phyloP scores from a whole-genome alignment of 2,888 invertebrate genomes.

The Xanthorhoe designata region DNA sequence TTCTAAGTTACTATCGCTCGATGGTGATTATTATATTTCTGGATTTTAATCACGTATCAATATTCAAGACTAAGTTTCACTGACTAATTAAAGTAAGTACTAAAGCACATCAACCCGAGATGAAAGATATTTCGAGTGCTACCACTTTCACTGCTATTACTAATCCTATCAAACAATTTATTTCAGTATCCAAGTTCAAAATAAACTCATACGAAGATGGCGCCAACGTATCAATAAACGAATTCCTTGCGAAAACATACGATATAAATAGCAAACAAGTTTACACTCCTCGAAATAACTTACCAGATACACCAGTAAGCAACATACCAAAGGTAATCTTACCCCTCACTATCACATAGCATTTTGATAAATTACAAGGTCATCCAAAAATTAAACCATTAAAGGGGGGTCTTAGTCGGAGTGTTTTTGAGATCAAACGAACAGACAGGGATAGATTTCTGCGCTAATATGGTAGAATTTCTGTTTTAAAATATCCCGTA shows the following conservation, averaged over 20 bases:
- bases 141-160: slow-evolving; percentile 14
- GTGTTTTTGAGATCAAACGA: too few species aligned
- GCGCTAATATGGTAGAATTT: too few species aligned
- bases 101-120: not conserved
- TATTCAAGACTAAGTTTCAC: not conserved
- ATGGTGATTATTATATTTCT: too few species aligned
- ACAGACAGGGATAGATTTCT: too few species aligned
- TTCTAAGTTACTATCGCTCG: too few species aligned
- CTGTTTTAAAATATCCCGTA: not conserved
- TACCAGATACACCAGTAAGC: not conserved
- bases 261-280: slow-evolving; percentile 1
- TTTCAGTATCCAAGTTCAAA: slow-evolving; percentile 10
- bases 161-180: slow-evolving; percentile 3
- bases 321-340: not conserved
- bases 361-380: too few species aligned
- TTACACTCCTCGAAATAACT: not conserved
- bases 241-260: slow-evolving; percentile 9
- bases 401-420: too few species aligned
- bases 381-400: too few species aligned
- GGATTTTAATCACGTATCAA: not conserved
- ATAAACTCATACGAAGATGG: slow-evolving; percentile 11
- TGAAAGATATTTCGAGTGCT: slow-evolving; percentile 7
- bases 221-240: slow-evolving; percentile 17
- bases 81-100: not conserved
- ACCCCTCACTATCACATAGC: not conserved